These are phyloP conservation scores for Pseudeuparius sepicola DNA, from an alignment of 2,888 invertebrate genomes.

Conservation along the genomic window DNA sequence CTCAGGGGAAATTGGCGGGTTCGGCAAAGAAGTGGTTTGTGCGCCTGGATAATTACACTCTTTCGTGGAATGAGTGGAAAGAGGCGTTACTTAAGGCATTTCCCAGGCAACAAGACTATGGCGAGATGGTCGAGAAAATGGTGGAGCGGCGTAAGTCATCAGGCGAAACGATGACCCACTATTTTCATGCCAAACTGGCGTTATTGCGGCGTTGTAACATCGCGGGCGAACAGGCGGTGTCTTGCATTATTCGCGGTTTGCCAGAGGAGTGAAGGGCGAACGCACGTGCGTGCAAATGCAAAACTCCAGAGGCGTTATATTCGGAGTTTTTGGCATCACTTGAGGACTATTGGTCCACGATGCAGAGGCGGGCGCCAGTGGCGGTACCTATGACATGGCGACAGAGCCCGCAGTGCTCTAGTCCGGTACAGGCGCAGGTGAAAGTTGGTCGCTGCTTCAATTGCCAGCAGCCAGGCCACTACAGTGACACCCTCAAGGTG, in stretches of 20 bases:
- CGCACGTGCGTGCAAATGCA: conserved; percentile 16
- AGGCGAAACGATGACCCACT: conserved; percentile 28
- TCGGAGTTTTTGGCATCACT: conserved; percentile 8
- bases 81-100: conserved; percentile 18
- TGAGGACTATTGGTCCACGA: conserved; percentile 9
- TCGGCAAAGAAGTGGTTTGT: conserved; percentile 15
- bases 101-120: conserved; percentile 25
- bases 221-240: conserved; percentile 16
- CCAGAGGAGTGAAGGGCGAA: conserved; percentile 19
- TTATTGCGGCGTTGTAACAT: conserved; percentile 16
- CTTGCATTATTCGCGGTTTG: conserved; percentile 19
- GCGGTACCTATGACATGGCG: no score
- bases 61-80: conserved; percentile 28
- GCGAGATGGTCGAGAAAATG: conserved; percentile 25
- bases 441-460: conserved; percentile 11
- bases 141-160: conserved; percentile 23
- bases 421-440: conserved; percentile 1
- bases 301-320: conserved; percentile 12
- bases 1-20: conserved; percentile 19
- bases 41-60: conserved; percentile 19
- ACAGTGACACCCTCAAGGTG: conserved; percentile 1
- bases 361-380: no score
- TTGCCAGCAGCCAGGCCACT: conserved; percentile 11
- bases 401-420: no score
- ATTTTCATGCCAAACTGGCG: conserved; percentile 27